A percentile compares a stretch with the other conserved stretches of the same genome.
Conservation (phyloP, 64 coral and sea anemone genomes). For the Stichodactyla helianthus region DNA sequence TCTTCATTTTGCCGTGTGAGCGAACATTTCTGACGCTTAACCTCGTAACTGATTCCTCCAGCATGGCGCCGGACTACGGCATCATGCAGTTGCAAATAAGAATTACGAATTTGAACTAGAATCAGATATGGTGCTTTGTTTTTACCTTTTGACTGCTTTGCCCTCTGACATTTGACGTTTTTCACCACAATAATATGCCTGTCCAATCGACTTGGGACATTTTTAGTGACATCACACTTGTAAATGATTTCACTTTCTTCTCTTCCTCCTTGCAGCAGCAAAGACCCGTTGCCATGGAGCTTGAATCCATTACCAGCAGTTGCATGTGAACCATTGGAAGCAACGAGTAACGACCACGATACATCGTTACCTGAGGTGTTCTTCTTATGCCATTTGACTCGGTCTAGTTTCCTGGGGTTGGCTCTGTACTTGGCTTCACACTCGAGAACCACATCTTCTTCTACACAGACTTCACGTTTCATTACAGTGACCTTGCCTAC, state of each 20-base stretch:
- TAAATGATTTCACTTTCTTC: background rate
- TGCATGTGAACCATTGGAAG: background rate
- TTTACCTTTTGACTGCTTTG: background rate
- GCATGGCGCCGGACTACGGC: too few species aligned
- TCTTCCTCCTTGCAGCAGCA: background rate
- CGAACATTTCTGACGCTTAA: too few species aligned
- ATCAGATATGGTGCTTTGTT: background rate
- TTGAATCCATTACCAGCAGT: background rate
- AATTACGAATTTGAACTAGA: background rate
- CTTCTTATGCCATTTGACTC: conserved; percentile 10
- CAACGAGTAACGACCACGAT: conserved; percentile 1
- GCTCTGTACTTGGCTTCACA: conserved; percentile 1
- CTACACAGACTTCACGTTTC: conserved; percentile 8
- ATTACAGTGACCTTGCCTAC: conserved; percentile 7
- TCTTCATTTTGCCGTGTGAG: too few species aligned
- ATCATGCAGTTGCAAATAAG: background rate
- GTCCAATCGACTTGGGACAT: background rate
- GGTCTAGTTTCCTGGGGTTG: background rate
- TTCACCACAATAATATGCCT: conserved; percentile 9
- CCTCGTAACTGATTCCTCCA: too few species aligned
- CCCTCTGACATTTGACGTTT: background rate
- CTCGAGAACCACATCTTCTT: conserved; percentile 3
- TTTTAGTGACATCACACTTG: conserved; percentile 20
- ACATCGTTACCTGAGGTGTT: background rate
- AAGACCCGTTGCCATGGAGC: conserved; percentile 12